phyloP scores from a whole-genome alignment of 2,797 vertebrate species.

The Trichosurus vulpecula region DNA sequence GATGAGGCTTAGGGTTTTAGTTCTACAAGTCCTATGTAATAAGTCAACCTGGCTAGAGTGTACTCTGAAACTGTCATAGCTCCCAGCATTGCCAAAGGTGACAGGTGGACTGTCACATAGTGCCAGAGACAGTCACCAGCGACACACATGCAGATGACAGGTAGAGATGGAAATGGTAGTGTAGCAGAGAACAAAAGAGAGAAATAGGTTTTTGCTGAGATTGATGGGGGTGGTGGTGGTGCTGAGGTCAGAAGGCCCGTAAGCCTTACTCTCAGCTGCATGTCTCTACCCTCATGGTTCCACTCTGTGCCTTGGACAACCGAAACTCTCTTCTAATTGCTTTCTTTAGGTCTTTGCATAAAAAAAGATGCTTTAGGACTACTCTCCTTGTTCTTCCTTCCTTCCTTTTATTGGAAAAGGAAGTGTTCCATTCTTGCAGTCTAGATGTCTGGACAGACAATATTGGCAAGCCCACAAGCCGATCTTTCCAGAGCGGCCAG shows the following conservation, averaged over 20 bases:
- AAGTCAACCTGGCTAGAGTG: slow-evolving; percentile 4
- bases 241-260: slow-evolving; percentile 30
- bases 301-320: background rate
- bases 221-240: slow-evolving; percentile 1
- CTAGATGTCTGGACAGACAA: too few species aligned
- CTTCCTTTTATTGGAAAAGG: background rate
- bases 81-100: slow-evolving; percentile 69
- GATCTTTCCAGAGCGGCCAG: background rate
- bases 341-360: background rate
- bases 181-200: slow-evolving; percentile 51
- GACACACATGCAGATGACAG: slow-evolving; percentile 56
- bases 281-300: background rate
- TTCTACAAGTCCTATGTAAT: background rate
- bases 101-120: slow-evolving; percentile 57
- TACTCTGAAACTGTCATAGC: slow-evolving; percentile 61
- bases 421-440: background rate
- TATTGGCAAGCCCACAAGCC: background rate
- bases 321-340: background rate
- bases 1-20: background rate
- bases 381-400: background rate
- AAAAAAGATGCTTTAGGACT: background rate
- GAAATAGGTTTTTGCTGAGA: background rate
- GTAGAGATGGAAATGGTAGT: slow-evolving; percentile 36
- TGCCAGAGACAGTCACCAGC: slow-evolving; percentile 9
- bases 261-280: background rate